These are phyloP conservation scores for Saturnia japonica DNA, from an alignment of 2,888 invertebrate species.

Conservation along the genomic window DNA sequence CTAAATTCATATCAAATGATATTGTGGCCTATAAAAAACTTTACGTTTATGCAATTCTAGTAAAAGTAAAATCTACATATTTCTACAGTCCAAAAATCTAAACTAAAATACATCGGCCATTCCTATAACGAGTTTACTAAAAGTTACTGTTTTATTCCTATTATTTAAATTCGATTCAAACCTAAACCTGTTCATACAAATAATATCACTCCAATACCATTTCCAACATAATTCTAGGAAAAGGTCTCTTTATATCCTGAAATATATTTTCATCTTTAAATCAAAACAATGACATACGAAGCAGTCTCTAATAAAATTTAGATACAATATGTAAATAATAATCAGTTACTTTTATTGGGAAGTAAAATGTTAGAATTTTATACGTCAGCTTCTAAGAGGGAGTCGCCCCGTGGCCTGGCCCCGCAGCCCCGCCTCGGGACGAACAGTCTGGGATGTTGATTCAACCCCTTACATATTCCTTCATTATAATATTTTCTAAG, in stretches of 20 bases:
- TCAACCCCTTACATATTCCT: conserved; percentile 39
- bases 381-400: neutral
- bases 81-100: no score
- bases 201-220: neutral
- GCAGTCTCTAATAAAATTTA: neutral
- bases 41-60: no score
- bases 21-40: no score
- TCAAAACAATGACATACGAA: neutral
- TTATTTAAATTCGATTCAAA: no score
- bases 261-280: neutral
- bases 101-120: no score
- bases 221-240: neutral
- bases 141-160: no score
- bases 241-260: neutral
- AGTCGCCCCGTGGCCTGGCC: no score
- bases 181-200: no score
- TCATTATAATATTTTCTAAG: conserved; percentile 28
- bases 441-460: conserved; percentile 42
- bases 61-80: no score
- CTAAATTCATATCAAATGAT: no score
- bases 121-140: no score
- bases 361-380: neutral
- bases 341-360: neutral
- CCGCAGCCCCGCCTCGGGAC: no score
- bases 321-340: neutral